Evolutionary conservation across 2,888 invertebrate species (phyloP), one percentile per base, ranked within the genome.

Genomic region (Lithophane ornitopus): DNA sequence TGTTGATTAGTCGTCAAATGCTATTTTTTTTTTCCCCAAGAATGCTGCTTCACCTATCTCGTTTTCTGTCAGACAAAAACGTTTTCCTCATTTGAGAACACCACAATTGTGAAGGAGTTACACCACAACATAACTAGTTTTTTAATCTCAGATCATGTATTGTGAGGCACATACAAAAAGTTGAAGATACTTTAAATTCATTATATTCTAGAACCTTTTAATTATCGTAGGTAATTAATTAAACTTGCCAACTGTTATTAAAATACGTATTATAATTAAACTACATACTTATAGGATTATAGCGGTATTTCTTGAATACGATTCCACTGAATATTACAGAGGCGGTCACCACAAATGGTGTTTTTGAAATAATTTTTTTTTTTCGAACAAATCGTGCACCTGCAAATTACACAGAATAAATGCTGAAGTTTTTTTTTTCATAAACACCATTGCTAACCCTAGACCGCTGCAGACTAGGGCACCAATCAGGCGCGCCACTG

Each of bases 401-500:
- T 62, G 52, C 46, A 34, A 81, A 81, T 46, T 65, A 54, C 34
- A 54, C 28, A 34, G 4, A 63, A 41, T 70, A 52, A 61, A 44
- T 59, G 4, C 9, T 52, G 44, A 0, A 6, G 4, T 34, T 28
- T 70, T 68, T 58, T 58, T 46, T 41, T 46, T 34, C 8, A 22
- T 34, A 16, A 28, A 6, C 6, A 0, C 12, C 0, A 1, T 41
- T 41, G 71, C 1, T 87, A 92, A 75, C 93, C 92, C 91, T 92
- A 85, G 16, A 61, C 44, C 39, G 61, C 70, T 86, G 74, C 73
- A 84, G 88, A 90, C 89, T 91, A 88, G 90, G 90, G 85, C 89
- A 91, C 91, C 90, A 92, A 93, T 92, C 92, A 93, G 90, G 92
- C 92, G 91, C 88, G 87, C 83, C 87, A 84, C 81, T 79, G 67